phyloP scores from a whole-genome alignment of 1,140 invertebrate species.

The Trichonephila inaurata region DNA sequence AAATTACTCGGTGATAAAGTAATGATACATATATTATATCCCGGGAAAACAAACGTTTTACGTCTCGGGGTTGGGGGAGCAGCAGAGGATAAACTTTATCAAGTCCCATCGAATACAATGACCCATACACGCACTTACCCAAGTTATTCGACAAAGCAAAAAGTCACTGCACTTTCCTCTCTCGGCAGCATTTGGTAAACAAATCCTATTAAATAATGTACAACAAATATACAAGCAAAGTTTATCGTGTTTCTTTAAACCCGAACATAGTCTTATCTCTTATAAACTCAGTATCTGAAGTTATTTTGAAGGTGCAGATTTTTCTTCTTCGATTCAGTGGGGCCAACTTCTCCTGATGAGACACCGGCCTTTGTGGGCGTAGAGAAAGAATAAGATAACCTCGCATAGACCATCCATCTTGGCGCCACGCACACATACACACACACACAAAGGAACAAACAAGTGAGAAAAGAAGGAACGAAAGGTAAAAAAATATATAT shows the following conservation, averaged over 20 bases:
- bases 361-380: slow-evolving; percentile 60
- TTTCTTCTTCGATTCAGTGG: slow-evolving; percentile 50
- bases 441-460: slow-evolving; percentile 70
- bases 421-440: slow-evolving; percentile 56
- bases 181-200: slow-evolving; percentile 20
- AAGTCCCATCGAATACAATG: neutral
- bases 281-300: slow-evolving; percentile 69
- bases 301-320: slow-evolving; percentile 63
- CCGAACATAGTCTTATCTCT: slow-evolving; percentile 56
- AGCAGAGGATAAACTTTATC: neutral
- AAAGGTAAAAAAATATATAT: slow-evolving; percentile 39
- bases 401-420: slow-evolving; percentile 68
- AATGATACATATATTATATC: no score
- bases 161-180: neutral
- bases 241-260: slow-evolving; percentile 60
- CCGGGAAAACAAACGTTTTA: no score
- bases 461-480: slow-evolving; percentile 65
- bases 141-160: neutral
- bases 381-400: slow-evolving; percentile 71
- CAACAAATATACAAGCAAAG: slow-evolving; percentile 20
- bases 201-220: slow-evolving; percentile 51
- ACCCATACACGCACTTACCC: neutral
- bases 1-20: no score
- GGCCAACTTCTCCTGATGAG: slow-evolving; percentile 58
- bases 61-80: no score